A percentile compares a stretch with the other conserved stretches of the same genome.
These are phyloP conservation scores for Panurus biarmicus DNA, from an alignment of 2,113 vertebrate genomes.

Conservation along the genomic window DNA sequence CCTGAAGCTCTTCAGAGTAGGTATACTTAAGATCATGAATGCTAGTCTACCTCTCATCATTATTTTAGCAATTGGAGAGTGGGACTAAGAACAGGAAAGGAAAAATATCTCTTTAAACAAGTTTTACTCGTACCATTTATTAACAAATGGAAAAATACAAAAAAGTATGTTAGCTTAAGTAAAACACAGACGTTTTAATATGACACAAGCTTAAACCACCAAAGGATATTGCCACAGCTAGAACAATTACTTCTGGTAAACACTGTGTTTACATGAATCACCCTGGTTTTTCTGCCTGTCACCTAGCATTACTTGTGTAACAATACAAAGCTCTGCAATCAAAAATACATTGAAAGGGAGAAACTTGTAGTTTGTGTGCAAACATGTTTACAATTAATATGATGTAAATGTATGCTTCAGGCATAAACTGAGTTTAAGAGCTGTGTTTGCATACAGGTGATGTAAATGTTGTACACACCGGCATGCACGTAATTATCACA, in stretches of 20 bases:
- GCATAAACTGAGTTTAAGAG: background rate
- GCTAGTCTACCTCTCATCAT: no score
- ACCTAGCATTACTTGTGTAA: background rate
- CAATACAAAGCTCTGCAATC: background rate
- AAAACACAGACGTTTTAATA: background rate
- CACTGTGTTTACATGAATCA: background rate
- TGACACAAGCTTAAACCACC: background rate
- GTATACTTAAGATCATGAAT: accelerated
- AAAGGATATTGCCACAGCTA: background rate
- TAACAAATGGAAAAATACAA: background rate
- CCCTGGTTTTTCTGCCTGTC: background rate
- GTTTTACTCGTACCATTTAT: background rate
- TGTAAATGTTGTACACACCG: background rate
- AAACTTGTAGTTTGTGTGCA: background rate
- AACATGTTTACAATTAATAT: background rate
- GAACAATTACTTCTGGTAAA: background rate
- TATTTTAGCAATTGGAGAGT: background rate
- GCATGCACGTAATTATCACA: background rate
- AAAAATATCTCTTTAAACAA: background rate
- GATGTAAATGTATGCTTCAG: background rate
- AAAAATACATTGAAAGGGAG: background rate
- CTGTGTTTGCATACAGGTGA: background rate
- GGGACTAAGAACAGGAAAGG: background rate
- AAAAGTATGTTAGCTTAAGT: background rate
- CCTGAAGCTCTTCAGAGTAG: background rate